Conservation (phyloP, 2,113 vertebrate species). For the Vimba vimba region DNA sequence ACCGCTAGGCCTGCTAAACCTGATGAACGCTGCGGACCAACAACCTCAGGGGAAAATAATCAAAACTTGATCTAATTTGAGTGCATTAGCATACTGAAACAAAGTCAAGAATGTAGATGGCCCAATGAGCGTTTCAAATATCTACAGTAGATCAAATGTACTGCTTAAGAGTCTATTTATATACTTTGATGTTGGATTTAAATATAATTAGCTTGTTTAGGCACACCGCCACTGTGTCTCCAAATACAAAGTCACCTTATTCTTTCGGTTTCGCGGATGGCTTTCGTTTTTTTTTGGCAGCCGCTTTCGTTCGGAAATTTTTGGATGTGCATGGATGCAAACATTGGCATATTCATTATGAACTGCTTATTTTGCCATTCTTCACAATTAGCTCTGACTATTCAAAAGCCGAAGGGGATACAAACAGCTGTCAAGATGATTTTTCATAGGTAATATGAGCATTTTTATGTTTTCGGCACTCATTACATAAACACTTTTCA, state of each 20-base stretch:
- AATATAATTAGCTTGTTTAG: slow-evolving; percentile 23
- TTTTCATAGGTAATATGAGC: slow-evolving; percentile 44
- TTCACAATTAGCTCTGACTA: slow-evolving; percentile 20
- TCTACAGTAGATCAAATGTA: slow-evolving; percentile 9
- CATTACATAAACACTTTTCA: slow-evolving; percentile 52
- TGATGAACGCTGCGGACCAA: slow-evolving; percentile 45
- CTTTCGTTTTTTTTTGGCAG: slow-evolving; percentile 7
- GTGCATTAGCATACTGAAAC: slow-evolving; percentile 1
- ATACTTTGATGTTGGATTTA: background rate
- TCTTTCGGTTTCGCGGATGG: background rate
- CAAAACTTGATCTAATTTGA: slow-evolving; percentile 1
- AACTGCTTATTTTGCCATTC: slow-evolving; percentile 38
- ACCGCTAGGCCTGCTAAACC: slow-evolving; percentile 45
- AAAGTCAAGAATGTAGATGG: background rate
- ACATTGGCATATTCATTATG: slow-evolving; percentile 28
- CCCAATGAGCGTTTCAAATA: background rate
- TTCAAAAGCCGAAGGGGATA: slow-evolving; percentile 23
- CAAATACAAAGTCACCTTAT: background rate
- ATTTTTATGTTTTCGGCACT: slow-evolving; percentile 46
- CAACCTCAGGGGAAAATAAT: slow-evolving; percentile 5
- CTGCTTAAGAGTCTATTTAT: slow-evolving; percentile 13
- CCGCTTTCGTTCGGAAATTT: background rate
- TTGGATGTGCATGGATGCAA: slow-evolving; percentile 28
- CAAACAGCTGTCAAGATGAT: slow-evolving; percentile 57
- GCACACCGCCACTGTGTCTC: background rate